Evolutionary conservation across 2,888 invertebrate species (phyloP), one percentile per base, ranked within the genome.

Genomic region (Molorchus minor): DNA sequence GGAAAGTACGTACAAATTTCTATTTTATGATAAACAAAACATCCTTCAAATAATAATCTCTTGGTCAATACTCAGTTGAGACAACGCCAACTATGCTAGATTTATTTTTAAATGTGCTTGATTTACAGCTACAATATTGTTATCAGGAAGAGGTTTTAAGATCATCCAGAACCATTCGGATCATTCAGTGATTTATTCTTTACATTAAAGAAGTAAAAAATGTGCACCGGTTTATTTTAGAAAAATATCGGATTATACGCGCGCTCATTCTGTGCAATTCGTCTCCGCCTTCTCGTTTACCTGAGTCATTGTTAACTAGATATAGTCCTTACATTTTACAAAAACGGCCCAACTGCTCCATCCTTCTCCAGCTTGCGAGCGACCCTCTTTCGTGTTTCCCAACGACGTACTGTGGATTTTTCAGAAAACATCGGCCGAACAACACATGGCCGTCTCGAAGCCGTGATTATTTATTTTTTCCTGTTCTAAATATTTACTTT

Each of bases 401-500:
- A 20, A 21, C 30, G 41, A 52, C 52, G 52, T 52, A 41, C 35
- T 20, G 12, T n/a, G 47, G 8, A 47, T 47, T 47, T 47, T 47
- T 47, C 35, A 10, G 47, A 47, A 49, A 53, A 56, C 47, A 35
- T 47, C 45, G 53, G 20, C 47, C 44, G 44, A 57, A 53, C 59
- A 61, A 56, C 65, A 67, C 68, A 67, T 69, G 69, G 67, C 70
- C 61, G 62, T 59, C 45, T 41, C 53, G 64, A 62, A 60, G 61
- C 62, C 62, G 65, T 65, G 65, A 67, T 69, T 73, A 68, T 71
- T 70, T 69, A 67, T 71, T 73, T 70, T 72, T 70, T 71, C 69
- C 66, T 70, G 58, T 70, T 70, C 67, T 74, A 74, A 74, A 74
- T 74, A 74, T 74, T 74, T 74, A 74, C 69, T 69, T 71, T 69